These are phyloP conservation scores for Digitonthophagus gazella DNA, from an alignment of 2,888 invertebrate species.

Conservation along the genomic window DNA sequence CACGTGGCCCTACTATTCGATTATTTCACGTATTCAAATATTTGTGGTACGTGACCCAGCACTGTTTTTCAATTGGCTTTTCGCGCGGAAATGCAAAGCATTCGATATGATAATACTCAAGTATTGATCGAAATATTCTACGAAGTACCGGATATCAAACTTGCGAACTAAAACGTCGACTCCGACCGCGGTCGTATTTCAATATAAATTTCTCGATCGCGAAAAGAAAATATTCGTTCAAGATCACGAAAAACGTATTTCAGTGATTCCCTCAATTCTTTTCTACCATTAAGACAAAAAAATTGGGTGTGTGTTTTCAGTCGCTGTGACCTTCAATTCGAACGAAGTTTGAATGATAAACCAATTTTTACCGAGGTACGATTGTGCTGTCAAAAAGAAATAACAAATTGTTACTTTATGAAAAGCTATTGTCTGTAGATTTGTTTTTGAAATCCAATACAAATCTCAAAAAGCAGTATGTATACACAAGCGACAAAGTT, in stretches of 20 bases:
- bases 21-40: too few relatives aligned
- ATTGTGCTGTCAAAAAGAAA: neutral
- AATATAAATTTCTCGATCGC: neutral
- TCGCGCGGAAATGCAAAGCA: neutral
- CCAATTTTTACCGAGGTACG: neutral
- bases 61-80: neutral
- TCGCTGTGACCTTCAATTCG: too few relatives aligned
- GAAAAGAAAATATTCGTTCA: neutral
- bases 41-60: neutral
- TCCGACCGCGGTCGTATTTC: neutral
- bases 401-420: neutral
- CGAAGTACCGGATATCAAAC: neutral
- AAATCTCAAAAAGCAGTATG: neutral
- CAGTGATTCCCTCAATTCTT: neutral
- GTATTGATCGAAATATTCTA: neutral
- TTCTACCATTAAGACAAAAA: neutral
- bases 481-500: too few relatives aligned
- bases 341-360: neutral
- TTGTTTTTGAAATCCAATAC: neutral
- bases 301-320: neutral
- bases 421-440: neutral
- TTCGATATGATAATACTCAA: neutral
- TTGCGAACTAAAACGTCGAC: neutral
- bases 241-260: neutral
- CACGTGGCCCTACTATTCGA: too few relatives aligned